phyloP scores from a whole-genome alignment of 35 echinoderm and acorn worm genomes.

The Apostichopus japonicus region DNA sequence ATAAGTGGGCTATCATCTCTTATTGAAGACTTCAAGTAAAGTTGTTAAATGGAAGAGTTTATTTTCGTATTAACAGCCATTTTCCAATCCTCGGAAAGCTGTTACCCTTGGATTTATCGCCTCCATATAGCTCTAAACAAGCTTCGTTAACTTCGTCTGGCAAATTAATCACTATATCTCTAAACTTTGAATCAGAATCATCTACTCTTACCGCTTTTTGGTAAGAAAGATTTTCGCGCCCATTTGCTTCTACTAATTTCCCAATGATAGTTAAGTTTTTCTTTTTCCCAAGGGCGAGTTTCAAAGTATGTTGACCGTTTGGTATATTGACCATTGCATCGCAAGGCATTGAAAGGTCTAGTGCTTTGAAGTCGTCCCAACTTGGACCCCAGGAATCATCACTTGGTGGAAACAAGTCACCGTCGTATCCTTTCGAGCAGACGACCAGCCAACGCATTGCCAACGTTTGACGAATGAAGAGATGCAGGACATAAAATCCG shows the following conservation, averaged over 20 bases:
- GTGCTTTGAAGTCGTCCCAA: slow-evolving; percentile 6
- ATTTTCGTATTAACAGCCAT: slow-evolving; percentile 4
- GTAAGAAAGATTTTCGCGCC: not conserved
- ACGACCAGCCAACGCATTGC: slow-evolving; percentile 37
- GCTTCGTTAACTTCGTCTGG: not conserved
- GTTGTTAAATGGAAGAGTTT: not conserved
- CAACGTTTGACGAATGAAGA: not conserved
- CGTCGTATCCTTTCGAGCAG: not conserved
- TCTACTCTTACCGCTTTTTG: slow-evolving; percentile 17
- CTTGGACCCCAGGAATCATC: slow-evolving; percentile 9
- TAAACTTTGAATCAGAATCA: not conserved
- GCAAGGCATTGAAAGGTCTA: not conserved
- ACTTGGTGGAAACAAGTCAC: slow-evolving; percentile 1
- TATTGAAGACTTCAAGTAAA: not conserved
- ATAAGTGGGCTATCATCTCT: too few relatives aligned
- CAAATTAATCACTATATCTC: not conserved
- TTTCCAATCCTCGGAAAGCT: slow-evolving; percentile 27
- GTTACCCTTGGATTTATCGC: not conserved
- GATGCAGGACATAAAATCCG: slow-evolving; percentile 16
- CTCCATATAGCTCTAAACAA: not conserved
- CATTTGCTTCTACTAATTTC: slow-evolving; percentile 18
- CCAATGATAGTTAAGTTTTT: slow-evolving; percentile 6
- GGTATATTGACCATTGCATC: not conserved
- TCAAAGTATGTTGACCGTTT: not conserved
- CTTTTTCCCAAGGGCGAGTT: not conserved